phyloP scores from a whole-genome alignment of 2,797 vertebrate genomes.

The Falco columbarius region DNA sequence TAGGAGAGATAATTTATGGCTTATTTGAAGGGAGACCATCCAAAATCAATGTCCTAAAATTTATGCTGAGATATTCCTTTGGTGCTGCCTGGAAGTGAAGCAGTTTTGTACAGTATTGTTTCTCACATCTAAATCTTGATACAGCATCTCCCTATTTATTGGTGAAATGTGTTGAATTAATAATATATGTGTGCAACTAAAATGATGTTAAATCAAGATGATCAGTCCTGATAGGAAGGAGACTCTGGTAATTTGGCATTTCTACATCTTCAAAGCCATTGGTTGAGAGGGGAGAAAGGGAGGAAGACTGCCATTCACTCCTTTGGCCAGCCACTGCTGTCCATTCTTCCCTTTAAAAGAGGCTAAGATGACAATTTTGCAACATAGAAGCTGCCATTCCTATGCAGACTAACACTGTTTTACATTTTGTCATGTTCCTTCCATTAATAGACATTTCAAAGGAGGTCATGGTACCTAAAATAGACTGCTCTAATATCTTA shows the following conservation, averaged over 20 bases:
- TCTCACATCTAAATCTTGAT: background rate
- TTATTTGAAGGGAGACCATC: background rate
- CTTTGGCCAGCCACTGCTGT: background rate
- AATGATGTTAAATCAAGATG: background rate
- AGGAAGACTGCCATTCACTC: background rate
- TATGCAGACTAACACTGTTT: background rate
- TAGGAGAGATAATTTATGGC: background rate
- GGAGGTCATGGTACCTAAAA: slow-evolving; percentile 16
- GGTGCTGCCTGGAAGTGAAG: background rate
- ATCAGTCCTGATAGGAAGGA: background rate
- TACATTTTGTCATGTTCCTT: background rate
- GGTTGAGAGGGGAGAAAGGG: background rate
- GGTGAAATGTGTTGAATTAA: background rate
- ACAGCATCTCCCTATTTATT: background rate
- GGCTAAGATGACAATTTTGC: background rate
- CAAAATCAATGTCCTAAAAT: background rate
- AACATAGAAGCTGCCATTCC: background rate
- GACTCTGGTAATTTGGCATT: background rate
- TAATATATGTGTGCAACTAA: background rate
- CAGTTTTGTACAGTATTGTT: background rate
- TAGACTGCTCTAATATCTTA: slow-evolving; percentile 7
- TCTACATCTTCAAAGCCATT: background rate
- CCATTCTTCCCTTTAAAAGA: background rate
- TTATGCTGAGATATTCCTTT: background rate
- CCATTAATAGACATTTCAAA: slow-evolving; percentile 28